Conservation (phyloP, 2,888 invertebrate genomes). For the Apotomis betuletana region DNA sequence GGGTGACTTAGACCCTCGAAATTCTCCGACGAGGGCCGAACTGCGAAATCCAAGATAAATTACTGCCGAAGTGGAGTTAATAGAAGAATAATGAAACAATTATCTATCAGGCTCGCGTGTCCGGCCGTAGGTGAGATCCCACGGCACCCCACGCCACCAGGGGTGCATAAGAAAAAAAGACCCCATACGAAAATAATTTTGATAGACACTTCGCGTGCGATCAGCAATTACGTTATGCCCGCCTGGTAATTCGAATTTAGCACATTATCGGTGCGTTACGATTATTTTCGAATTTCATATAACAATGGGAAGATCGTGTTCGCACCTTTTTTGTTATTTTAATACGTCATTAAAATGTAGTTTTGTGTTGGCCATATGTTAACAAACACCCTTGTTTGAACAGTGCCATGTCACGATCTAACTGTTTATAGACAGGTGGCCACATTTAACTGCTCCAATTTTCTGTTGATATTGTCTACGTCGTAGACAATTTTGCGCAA, state of each 20-base stretch:
- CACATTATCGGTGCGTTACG: slow-evolving; percentile 78
- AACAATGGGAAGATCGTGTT: slow-evolving; percentile 67
- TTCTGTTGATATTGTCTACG: slow-evolving; percentile 3
- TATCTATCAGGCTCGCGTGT: slow-evolving; percentile 75
- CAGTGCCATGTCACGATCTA: slow-evolving; percentile 19
- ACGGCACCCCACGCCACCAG: slow-evolving; percentile 58
- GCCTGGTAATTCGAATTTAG: slow-evolving; percentile 75
- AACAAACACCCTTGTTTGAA: slow-evolving; percentile 32
- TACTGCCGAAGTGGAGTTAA: slow-evolving; percentile 75
- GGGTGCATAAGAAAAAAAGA: slow-evolving; percentile 72
- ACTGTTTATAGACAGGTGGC: slow-evolving; percentile 32
- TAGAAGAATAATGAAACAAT: slow-evolving; percentile 83
- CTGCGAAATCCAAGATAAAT: slow-evolving; percentile 62
- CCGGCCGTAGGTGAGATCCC: slow-evolving; percentile 59
- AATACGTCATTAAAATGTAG: slow-evolving; percentile 68
- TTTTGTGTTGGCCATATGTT: slow-evolving; percentile 54
- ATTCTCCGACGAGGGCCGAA: slow-evolving; percentile 30
- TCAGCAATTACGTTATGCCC: slow-evolving; percentile 70
- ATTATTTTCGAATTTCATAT: slow-evolving; percentile 63
- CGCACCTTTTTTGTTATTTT: slow-evolving; percentile 69
- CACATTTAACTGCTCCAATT: background rate
- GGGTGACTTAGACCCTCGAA: slow-evolving; percentile 28
- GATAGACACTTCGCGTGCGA: slow-evolving; percentile 82
- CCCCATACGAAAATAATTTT: slow-evolving; percentile 79
- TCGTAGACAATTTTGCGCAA: slow-evolving; percentile 35